Percentiles rank a stretch among this genome's conserved stretches.
Evolutionary conservation across 30 jellyfish, hydroid and myxozoan genomes (phyloP).

Genomic region (Morbakka virulenta): DNA sequence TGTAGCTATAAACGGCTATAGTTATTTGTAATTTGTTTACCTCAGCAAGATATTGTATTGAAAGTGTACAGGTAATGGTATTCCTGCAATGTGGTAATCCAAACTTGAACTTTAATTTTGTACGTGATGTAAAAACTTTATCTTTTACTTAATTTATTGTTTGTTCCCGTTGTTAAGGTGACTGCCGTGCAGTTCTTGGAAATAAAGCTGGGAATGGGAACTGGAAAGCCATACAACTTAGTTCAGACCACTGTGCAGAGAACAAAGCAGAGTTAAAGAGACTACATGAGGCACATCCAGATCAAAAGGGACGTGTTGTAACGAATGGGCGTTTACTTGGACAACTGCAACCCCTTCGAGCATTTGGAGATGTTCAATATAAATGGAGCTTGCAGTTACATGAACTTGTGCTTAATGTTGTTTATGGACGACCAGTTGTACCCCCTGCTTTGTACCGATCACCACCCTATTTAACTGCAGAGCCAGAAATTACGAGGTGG

Average conservation of each 20-base stretch:
- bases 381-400: slow-evolving; percentile 89
- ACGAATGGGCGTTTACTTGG: slow-evolving; percentile 80
- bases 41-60: too few relatives aligned
- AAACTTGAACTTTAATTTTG: too few relatives aligned
- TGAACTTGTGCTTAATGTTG: slow-evolving; percentile 64
- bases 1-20: too few relatives aligned
- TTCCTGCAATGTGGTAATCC: too few relatives aligned
- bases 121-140: too few relatives aligned
- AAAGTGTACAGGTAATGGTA: too few relatives aligned
- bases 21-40: too few relatives aligned
- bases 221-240: slow-evolving; percentile 68
- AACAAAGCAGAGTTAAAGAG: slow-evolving; percentile 67
- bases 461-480: slow-evolving; percentile 95
- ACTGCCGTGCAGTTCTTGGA: slow-evolving; percentile 95
- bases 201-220: slow-evolving; percentile 34
- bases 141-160: too few relatives aligned
- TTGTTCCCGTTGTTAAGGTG: slow-evolving; percentile 58
- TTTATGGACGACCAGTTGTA: slow-evolving; percentile 87
- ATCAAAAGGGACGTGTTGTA: slow-evolving; percentile 59
- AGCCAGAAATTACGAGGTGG: slow-evolving; percentile 72
- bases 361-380: slow-evolving; percentile 94
- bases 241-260: slow-evolving; percentile 83
- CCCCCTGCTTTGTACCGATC: slow-evolving; percentile 57
- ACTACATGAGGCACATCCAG: slow-evolving; percentile 73
- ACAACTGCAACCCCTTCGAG: slow-evolving; percentile 89